Percentiles rank a stretch among this genome's conserved stretches.
Conservation (phyloP, 1,140 invertebrate species). For the Drosophila pachea region DNA sequence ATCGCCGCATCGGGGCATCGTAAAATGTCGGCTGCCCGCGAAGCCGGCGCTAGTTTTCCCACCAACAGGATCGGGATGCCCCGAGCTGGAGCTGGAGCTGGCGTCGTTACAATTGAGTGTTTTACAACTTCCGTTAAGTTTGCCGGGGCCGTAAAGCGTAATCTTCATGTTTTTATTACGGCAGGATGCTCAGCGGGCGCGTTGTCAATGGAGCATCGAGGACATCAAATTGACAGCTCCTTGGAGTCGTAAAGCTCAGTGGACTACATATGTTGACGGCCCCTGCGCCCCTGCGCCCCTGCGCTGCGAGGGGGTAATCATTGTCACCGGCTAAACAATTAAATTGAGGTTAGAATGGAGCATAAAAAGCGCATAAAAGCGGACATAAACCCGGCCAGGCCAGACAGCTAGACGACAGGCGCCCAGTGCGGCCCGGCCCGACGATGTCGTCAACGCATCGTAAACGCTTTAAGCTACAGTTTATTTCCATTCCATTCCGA, state of each 20-base stretch:
- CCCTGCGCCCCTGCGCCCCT: neutral
- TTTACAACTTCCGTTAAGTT: slow-evolving; percentile 75
- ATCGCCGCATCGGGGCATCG: slow-evolving; percentile 58
- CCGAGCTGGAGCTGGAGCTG: too few species aligned
- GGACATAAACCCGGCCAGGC: slow-evolving; percentile 60
- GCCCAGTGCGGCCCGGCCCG: slow-evolving; percentile 23
- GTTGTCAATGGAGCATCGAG: slow-evolving; percentile 67
- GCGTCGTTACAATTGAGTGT: slow-evolving; percentile 74
- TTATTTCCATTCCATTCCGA: slow-evolving; percentile 77
- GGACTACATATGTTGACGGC: slow-evolving; percentile 61
- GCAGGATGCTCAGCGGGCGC: neutral
- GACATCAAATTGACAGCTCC: slow-evolving; percentile 75
- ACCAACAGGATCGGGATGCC: too few species aligned
- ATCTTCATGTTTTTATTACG: slow-evolving; percentile 77
- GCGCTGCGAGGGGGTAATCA: slow-evolving; percentile 45
- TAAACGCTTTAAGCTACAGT: slow-evolving; percentile 77
- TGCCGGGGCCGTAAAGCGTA: slow-evolving; percentile 64
- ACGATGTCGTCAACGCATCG: slow-evolving; percentile 74
- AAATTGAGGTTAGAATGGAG: slow-evolving; percentile 79
- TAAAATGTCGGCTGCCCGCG: slow-evolving; percentile 47
- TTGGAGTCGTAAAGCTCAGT: slow-evolving; percentile 68
- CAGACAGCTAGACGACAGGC: slow-evolving; percentile 1
- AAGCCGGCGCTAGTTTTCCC: slow-evolving; percentile 65
- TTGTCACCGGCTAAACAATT: slow-evolving; percentile 79
- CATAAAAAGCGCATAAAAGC: slow-evolving; percentile 78